phyloP scores from a whole-genome alignment of 2,113 vertebrate species.

The Pipa parva region DNA sequence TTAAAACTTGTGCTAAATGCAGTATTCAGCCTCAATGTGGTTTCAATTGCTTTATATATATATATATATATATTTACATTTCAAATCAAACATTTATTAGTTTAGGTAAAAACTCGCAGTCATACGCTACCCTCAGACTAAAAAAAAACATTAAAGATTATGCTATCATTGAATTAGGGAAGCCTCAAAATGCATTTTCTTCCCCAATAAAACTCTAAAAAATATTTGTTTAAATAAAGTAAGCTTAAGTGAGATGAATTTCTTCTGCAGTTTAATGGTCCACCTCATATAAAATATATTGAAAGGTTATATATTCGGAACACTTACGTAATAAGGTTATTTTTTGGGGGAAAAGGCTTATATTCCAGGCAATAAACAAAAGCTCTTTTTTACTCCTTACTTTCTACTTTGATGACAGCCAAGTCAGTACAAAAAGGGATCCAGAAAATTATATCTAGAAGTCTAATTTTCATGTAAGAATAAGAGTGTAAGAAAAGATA shows the following conservation, averaged over 20 bases:
- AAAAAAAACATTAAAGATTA: slow-evolving; percentile 6
- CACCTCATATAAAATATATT: slow-evolving; percentile 23
- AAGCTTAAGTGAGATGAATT: slow-evolving; percentile 9
- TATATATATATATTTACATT: slow-evolving; percentile 7
- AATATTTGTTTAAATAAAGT: slow-evolving; percentile 36
- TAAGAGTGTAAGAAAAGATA: too few species aligned
- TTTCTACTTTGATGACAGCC: too few species aligned
- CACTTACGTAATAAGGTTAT: slow-evolving; percentile 5
- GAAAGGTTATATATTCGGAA: slow-evolving; percentile 18
- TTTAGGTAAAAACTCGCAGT: slow-evolving; percentile 9
- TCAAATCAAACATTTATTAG: slow-evolving; percentile 23
- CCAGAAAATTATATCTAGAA: too few species aligned
- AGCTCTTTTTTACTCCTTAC: neutral
- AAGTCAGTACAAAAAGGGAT: too few species aligned
- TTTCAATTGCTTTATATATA: slow-evolving; percentile 10
- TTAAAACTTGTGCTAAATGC: neutral
- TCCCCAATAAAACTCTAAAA: slow-evolving; percentile 24
- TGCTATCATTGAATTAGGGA: slow-evolving; percentile 19
- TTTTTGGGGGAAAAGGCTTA: slow-evolving; percentile 1
- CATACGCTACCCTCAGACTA: slow-evolving; percentile 4
- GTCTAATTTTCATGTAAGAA: neutral
- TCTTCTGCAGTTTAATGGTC: neutral
- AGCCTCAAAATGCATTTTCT: slow-evolving; percentile 1
- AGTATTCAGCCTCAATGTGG: slow-evolving; percentile 7
- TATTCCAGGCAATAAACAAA: slow-evolving; percentile 9